Conservation (phyloP, 2,113 vertebrate species). For the Tapirus terrestris region DNA sequence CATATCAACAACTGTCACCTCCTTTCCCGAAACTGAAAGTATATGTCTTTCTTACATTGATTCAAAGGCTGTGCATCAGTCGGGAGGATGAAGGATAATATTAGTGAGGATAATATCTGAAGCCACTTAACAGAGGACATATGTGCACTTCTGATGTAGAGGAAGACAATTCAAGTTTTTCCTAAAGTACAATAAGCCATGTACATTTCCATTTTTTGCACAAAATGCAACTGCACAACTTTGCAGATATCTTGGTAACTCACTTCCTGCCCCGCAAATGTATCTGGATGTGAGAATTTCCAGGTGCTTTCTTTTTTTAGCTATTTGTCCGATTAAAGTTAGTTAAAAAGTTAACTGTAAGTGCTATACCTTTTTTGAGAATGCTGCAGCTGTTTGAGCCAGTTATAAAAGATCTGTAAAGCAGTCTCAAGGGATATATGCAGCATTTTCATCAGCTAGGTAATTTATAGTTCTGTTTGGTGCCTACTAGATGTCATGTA, state of each 20-base stretch:
- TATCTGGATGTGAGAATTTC: background rate
- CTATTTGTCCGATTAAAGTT: conserved; percentile 52
- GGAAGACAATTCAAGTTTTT: background rate
- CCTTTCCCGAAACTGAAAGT: background rate
- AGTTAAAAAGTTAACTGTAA: conserved; percentile 37
- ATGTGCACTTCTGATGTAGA: background rate
- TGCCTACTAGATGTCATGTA: conserved; percentile 61
- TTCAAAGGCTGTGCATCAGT: background rate
- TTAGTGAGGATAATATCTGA: background rate
- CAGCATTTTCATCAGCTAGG: conserved; percentile 56
- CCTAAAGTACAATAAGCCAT: background rate
- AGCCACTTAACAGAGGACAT: background rate
- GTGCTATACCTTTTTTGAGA: conserved; percentile 55
- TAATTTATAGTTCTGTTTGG: conserved; percentile 63
- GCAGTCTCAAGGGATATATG: conserved; percentile 39
- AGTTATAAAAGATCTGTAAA: conserved; percentile 63
- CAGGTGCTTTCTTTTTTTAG: conserved; percentile 54
- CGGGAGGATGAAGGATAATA: background rate
- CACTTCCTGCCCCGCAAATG: background rate
- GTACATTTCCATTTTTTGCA: background rate
- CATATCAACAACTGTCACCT: background rate
- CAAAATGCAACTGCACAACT: background rate
- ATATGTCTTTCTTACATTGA: background rate
- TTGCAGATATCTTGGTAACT: conserved; percentile 38
- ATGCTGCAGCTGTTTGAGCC: conserved; percentile 63